Evolutionary conservation across 2,113 vertebrate genomes (phyloP), one percentile per base, ranked within the genome.

Genomic region (Platysternon megacephalum): DNA sequence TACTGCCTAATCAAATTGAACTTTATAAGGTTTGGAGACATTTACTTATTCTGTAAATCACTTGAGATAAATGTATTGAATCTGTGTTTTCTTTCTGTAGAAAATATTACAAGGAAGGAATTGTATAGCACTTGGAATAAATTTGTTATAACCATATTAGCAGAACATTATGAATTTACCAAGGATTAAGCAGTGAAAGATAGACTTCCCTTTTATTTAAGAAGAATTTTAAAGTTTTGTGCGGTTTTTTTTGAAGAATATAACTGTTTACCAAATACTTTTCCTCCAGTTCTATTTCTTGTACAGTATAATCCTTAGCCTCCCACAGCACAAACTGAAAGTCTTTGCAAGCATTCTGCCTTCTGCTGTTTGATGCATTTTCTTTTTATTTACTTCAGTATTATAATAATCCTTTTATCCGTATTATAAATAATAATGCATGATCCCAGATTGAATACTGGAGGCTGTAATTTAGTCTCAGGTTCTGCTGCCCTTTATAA

Each of bases 321-420:
- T 90, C 56, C 79, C 82, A 85, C 76, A 87, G 61, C 42, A 84
- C 32, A 91, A 93, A 87, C 8, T 53, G 86, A 90, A 93, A 93
- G 28, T 13, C 29, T 94, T 74, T 91, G 82, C 78, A 97, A 95
- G 58, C 32, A 87, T 85, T 56, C 88, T 84, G 68, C 80, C 48
- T 87, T 96, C 79, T 95, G 52, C 84, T 97, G 88, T 86, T 94
- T 89, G 51, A 87, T 90, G 87, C 2, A 61, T 93, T 92, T 94
- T 93, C 79, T 84, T 90, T 97, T 94, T 97, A 94, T 96, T 96
- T 97, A 91, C 48, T 94, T 80, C 53, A 68, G 79, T 61, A 84
- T 97, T 96, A 90, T 68, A 91, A 85, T 96, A 97, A 96, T 96
- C 90, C 11, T 93, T 96, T 96, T 96, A 96, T 82, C 29, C 55